These are phyloP conservation scores for Himalopsyche kuldschensis DNA, from an alignment of 2,888 invertebrate species.

Conservation along the genomic window DNA sequence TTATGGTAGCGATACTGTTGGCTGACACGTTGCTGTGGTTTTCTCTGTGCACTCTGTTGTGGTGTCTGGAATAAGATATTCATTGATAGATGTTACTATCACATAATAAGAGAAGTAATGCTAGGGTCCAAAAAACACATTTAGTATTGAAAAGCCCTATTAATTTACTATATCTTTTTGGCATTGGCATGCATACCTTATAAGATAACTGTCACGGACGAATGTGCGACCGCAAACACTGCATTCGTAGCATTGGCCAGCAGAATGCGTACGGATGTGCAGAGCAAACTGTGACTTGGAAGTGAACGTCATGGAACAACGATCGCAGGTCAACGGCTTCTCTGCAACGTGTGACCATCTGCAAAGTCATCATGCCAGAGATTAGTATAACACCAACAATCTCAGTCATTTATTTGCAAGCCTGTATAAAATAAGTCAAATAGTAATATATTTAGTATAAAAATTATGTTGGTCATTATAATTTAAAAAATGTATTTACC, in stretches of 20 bases:
- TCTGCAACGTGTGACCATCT: conserved; percentile 80
- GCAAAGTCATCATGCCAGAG: not conserved
- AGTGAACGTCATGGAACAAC: conserved; percentile 73
- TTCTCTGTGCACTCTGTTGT: conserved; percentile 73
- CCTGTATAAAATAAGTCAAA: too few relatives aligned
- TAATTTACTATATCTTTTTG: not conserved
- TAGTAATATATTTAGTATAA: too few relatives aligned
- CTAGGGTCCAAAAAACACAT: not conserved
- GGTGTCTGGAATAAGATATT: conserved; percentile 55
- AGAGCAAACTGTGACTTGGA: conserved; percentile 75
- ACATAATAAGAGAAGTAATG: too few relatives aligned
- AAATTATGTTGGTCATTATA: too few relatives aligned
- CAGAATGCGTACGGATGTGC: conserved; percentile 74
- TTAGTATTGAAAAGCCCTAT: not conserved
- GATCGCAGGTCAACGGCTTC: conserved; percentile 71
- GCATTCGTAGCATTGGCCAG: conserved; percentile 72
- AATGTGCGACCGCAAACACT: conserved; percentile 74
- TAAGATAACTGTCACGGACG: conserved; percentile 76
- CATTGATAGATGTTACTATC: not conserved
- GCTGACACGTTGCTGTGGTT: conserved; percentile 61
- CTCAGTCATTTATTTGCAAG: too few relatives aligned
- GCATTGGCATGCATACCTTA: conserved; percentile 56
- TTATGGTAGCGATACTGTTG: conserved; percentile 57
- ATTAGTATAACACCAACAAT: not conserved
- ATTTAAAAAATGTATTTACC: conserved; percentile 49